Base-by-base conservation (phyloP, 2,797 vertebrate genomes). In the Notoglanidium macrostoma region DNA sequence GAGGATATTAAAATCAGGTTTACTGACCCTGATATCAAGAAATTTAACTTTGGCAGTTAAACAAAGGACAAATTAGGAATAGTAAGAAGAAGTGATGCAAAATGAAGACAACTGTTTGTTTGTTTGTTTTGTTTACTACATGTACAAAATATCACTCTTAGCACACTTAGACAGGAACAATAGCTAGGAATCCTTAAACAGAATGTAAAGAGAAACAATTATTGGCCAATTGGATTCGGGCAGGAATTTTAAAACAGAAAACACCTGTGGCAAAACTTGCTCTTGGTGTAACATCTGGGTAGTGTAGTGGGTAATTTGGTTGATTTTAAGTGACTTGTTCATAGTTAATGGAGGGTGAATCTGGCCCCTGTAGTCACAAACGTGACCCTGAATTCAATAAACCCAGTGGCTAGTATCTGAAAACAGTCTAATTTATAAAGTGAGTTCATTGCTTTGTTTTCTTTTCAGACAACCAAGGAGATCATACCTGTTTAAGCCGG, bases 401-500 rank as follows among this genome's bases (percentile, higher is more conserved):
- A 35, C 29, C 29, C 32, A 26, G 1, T n/a, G 17, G 51, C 29
- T 29, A 29, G 21, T 14, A 51, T 76, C 26, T 29, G 6, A 29
- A 76, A 32, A 19, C 0, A 54, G 29, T 17, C 74, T 77, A 9
- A 21, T 77, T 32, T 32, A 29, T 54, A 35, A 55, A n/a, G 51
- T 9, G 2, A 76, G 44, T 74, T 6, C 29, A 55, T 12, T 35
- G 46, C 11, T 55, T 23, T 3, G 29, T 57, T 35, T 79, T 40
- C 5, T 21, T 32, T n/a, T 17, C 10, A 19, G 5, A 11, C 12
- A 26, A 11, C 19, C 15, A 26, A 32, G 10, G 23, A 40, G 35
- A 35, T 46, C 6, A 2, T 54, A 95, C 96, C 93, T 99, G 98
- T 91, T 99, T 99, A 92, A 99, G 98, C 49, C 98, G 97, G 78